Evolutionary conservation across 1,140 invertebrate genomes (phyloP).

Genomic region (Microplitis demolitor): DNA sequence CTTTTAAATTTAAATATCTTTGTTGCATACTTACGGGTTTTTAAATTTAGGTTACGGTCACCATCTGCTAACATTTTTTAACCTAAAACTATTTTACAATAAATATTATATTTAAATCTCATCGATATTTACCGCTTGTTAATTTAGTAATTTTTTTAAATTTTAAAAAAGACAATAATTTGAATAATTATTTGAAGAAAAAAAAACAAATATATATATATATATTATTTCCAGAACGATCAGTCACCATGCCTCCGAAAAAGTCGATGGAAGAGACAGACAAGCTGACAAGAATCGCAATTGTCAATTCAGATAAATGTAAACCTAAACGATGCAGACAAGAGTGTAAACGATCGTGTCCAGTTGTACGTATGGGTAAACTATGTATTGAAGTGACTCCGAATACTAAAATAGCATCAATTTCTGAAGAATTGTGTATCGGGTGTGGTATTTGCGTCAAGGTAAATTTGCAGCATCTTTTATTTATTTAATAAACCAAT

Average conservation of each 20-base stretch:
- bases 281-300: conserved; percentile 95
- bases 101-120: too few species aligned
- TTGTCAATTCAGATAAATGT: conserved; percentile 97
- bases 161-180: too few species aligned
- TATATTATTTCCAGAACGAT: too few species aligned
- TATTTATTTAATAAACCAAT: conserved; percentile 9
- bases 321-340: conserved; percentile 99
- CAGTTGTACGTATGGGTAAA: conserved; percentile 98
- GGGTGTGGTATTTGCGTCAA: conserved; percentile 99
- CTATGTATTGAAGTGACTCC: conserved; percentile 98
- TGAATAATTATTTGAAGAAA: too few species aligned
- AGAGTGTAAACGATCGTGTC: conserved; percentile 98
- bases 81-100: too few species aligned
- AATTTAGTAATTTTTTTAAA: too few species aligned
- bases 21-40: too few species aligned
- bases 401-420: conserved; percentile 96
- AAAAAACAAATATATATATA: too few species aligned
- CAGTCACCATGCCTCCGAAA: conserved; percentile 72
- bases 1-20: too few species aligned
- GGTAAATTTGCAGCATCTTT: conserved; percentile 58
- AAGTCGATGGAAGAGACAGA: conserved; percentile 82
- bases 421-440: conserved; percentile 99
- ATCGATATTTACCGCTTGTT: too few species aligned
- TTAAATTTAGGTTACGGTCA: too few species aligned
- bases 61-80: too few species aligned